phyloP scores from a whole-genome alignment of 2,797 vertebrate species.

The Ammospiza maritima region DNA sequence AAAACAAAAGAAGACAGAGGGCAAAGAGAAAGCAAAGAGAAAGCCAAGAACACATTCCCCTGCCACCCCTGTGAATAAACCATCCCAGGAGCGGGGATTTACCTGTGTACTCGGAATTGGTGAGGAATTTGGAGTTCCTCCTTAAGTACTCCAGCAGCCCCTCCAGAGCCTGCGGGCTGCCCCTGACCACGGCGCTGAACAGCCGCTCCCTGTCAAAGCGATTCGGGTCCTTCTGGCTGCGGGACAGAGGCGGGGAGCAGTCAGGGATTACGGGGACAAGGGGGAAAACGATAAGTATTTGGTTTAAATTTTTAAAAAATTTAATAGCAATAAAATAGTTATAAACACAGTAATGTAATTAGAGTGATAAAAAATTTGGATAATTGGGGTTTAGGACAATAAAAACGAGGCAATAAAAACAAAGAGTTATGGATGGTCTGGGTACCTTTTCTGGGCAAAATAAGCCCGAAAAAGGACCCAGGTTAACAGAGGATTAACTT shows the following conservation, averaged over 20 bases:
- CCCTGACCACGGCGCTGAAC: conserved; percentile 70
- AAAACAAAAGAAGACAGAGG: not conserved
- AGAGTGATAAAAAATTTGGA: too few species aligned
- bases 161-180: conserved; percentile 66
- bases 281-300: too few species aligned
- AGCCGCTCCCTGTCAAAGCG: conserved; percentile 77
- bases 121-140: conserved; percentile 77
- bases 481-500: too few species aligned
- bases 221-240: conserved; percentile 66
- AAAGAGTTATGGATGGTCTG: too few species aligned
- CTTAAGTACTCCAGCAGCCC: conserved; percentile 75
- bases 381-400: too few species aligned
- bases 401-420: too few species aligned
- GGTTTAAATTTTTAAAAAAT: too few species aligned
- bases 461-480: too few species aligned
- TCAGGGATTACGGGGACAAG: not conserved
- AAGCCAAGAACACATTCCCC: not conserved
- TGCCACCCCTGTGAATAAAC: not conserved
- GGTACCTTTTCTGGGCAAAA: too few species aligned
- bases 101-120: conserved; percentile 79
- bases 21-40: not conserved
- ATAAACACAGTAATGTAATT: too few species aligned
- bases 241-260: not conserved
- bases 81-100: not conserved
- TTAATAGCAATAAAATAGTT: too few species aligned